Evolutionary conservation across 2,797 vertebrate genomes (phyloP).

Genomic region (Eutrigla gurnardus): DNA sequence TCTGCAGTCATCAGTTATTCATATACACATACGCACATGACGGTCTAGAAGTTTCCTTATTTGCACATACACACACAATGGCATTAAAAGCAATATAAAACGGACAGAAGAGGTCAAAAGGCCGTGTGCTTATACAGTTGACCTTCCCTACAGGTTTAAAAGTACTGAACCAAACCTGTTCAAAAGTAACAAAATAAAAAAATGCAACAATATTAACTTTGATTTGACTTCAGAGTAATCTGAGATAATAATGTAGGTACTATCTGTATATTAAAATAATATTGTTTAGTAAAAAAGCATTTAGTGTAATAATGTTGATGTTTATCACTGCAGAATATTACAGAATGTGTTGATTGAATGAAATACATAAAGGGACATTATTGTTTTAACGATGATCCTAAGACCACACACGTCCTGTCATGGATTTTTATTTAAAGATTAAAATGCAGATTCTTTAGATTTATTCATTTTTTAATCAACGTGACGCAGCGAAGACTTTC

Average conservation of each 20-base stretch:
- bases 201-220: not conserved
- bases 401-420: not conserved
- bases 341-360: not conserved
- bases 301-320: constrained; percentile 5
- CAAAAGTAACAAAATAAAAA: not conserved
- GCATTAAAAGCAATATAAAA: not conserved
- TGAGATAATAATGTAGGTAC: not conserved
- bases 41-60: not conserved
- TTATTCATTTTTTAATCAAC: not conserved
- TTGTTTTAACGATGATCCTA: not conserved
- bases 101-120: not conserved
- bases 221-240: not conserved
- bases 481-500: not conserved
- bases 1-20: not conserved
- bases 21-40: not conserved
- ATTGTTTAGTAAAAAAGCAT: not conserved
- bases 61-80: not conserved
- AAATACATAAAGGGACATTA: not conserved
- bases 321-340: constrained; percentile 18
- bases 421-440: constrained; percentile 3
- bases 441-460: not conserved
- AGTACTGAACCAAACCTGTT: not conserved
- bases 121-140: not conserved
- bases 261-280: no score
- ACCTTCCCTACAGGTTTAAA: not conserved